These are phyloP conservation scores for Pampusana beccarii DNA, from an alignment of 2,113 vertebrate species.

Conservation along the genomic window DNA sequence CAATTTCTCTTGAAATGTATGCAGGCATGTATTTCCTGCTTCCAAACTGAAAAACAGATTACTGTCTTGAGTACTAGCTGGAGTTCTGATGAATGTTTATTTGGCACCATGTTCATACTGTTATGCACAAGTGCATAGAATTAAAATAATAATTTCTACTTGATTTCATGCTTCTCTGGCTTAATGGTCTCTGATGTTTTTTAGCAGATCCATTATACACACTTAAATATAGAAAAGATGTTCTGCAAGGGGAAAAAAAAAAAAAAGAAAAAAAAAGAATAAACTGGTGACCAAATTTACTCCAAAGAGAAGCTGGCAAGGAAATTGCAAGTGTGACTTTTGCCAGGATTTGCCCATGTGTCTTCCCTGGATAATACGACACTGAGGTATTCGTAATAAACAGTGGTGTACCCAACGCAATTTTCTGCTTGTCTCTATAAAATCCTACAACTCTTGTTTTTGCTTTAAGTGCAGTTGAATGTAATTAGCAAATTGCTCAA, in stretches of 20 bases:
- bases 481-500: constrained; percentile 70
- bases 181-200: constrained; percentile 72
- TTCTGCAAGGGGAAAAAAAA: neutral
- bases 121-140: constrained; percentile 72
- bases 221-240: constrained; percentile 60
- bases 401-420: constrained; percentile 20
- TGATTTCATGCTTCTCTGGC: constrained; percentile 76
- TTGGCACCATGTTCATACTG: constrained; percentile 65
- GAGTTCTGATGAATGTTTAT: constrained; percentile 69
- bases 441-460: constrained; percentile 28
- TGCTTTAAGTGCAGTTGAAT: constrained; percentile 52
- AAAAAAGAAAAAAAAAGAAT: neutral
- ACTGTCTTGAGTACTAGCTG: constrained; percentile 37
- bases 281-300: constrained; percentile 62
- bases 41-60: constrained; percentile 59
- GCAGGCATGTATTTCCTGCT: neutral
- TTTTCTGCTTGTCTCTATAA: constrained; percentile 50
- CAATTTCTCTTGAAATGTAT: neutral
- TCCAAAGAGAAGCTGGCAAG: constrained; percentile 60
- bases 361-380: constrained; percentile 52
- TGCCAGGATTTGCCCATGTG: constrained; percentile 11
- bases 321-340: constrained; percentile 53
- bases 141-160: constrained; percentile 78
- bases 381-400: constrained; percentile 16
- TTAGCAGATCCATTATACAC: constrained; percentile 61